A percentile compares a stretch with the other conserved stretches of the same genome.
phyloP scores from a whole-genome alignment of 1,140 invertebrate species.

The Tetragonula clypearis region DNA sequence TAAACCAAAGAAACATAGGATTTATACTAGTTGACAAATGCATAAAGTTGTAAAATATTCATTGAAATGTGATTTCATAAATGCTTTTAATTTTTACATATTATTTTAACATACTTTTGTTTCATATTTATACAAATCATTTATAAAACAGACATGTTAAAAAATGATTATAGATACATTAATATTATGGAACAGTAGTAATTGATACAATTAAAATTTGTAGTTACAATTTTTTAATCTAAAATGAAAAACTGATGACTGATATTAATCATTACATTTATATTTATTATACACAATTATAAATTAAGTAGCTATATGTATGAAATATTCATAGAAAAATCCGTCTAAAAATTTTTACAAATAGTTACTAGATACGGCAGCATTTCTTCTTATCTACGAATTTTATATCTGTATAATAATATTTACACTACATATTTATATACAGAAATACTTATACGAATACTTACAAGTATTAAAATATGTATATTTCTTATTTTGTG shows the following conservation, averaged over 20 bases:
- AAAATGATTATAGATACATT: constrained; percentile 6
- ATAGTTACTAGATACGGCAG: constrained; percentile 62
- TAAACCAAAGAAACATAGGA: constrained; percentile 77
- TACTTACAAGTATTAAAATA: constrained; percentile 40
- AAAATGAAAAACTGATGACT: constrained; percentile 19
- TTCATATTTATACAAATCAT: constrained; percentile 29
- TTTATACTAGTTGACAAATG: constrained; percentile 73
- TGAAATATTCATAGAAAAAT: constrained; percentile 55
- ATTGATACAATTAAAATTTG: constrained; percentile 11
- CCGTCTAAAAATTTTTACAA: constrained; percentile 51
- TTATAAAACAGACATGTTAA: constrained; percentile 12
- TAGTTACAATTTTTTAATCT: constrained; percentile 33
- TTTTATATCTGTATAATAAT: constrained; percentile 48
- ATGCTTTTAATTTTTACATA: constrained; percentile 27
- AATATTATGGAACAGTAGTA: not conserved
- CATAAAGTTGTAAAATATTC: constrained; percentile 28
- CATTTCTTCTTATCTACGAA: constrained; percentile 43
- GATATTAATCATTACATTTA: constrained; percentile 20
- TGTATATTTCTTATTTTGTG: constrained; percentile 34
- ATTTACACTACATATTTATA: constrained; percentile 59
- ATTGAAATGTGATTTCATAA: constrained; percentile 40
- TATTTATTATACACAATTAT: constrained; percentile 45
- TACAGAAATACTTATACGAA: constrained; percentile 37
- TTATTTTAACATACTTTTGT: constrained; percentile 5
- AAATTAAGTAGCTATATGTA: constrained; percentile 55